Evolutionary conservation across 2,888 invertebrate genomes (phyloP), one percentile per base, ranked within the genome.

Genomic region (Psylliodes chrysocephalus): DNA sequence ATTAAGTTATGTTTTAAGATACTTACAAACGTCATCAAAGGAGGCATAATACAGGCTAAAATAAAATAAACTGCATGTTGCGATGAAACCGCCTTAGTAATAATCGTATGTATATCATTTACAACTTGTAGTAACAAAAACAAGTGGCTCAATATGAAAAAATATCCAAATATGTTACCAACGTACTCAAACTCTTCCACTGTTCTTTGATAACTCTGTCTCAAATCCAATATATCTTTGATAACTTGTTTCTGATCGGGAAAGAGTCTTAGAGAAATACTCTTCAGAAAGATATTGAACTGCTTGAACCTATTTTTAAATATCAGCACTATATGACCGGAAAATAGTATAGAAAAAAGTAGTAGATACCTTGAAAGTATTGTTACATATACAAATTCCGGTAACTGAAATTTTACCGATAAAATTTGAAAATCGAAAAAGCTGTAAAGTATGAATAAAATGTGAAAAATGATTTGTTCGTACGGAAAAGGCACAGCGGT

Each of bases 21-120:
- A 54, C 54, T 54, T 54, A 54, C 54, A 42, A 54, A 54, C 5
- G 54, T 54, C 18, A 42, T 40, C 3, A 22, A 40, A 4, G 42
- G 42, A 2, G 54, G 54, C 10, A 42, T 5, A 25, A 54, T 15
- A 5, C 40, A 19, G 40, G 22, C 25, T 10, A 38, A 12, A 40
- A 54, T 25, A 14, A 14, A 28, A 25, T 14, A n/a, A 2, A 18
- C 10, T 18, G 14, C 8, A 15, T 22, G 10, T 5, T 25, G 18
- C 0, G 10, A 7, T 7, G 12, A 17, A 2, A 35, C n/a, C 5
- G 25, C 8, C 10, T 17, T 54, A 7, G 22, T 25, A 7, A 54
- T 42, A 10, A 54, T 40, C 0, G 28, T 25, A 22, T 54, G 40
- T 7, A 54, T 17, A 54, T 42, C 54, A n/a, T 54, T 54, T 5